Evolutionary conservation across 2,113 vertebrate species (phyloP), one percentile per base, ranked within the genome.

Genomic region (Oenanthe oenanthe): DNA sequence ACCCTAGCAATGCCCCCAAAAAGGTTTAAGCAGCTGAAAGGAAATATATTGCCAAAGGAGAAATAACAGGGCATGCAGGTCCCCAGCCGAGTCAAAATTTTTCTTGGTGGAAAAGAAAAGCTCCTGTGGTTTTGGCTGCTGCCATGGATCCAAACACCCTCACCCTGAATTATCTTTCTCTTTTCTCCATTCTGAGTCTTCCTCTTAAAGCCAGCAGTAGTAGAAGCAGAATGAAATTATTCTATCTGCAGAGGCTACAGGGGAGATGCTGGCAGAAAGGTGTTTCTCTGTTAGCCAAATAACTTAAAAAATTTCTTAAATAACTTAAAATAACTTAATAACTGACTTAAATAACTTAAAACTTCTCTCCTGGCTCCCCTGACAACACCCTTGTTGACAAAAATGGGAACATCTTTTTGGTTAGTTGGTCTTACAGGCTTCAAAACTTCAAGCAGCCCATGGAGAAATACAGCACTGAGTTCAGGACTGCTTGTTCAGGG

Each of bases 111-210:
- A 85, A 76, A 57, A 92, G 38, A 26, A 94, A 88, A 74, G 50
- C 43, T 84, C 21, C 16, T 63, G 45, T 79, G 83, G 70, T 83
- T 89, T 89, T 32, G 40, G 70, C 38, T 87, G 80, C 84, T 94
- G 88, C 85, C 68, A 67, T 24, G 42, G 63, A 83, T 58, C 72
- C 68, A 94, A 89, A 95, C 77, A 87, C 22, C 53, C 63, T 79
- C 67, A 91, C 62, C 73, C 71, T 74, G 81, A 89, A 60, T 4
- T 1, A n/a, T 54, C 29, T 14, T 45, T 28, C 72, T n/a, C 22
- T 40, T 7, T 12, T 14, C 26, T 36, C 61, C 32, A 61, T 84
- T 81, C n/a, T 88, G 36, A 45, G 48, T 89, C 71, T 80, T 94
- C 74, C 71, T 78, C 66, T 68, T 57, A 51, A 80, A 83, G 45